Base-by-base conservation (phyloP, 2,113 vertebrate species). In the Eurypyga helias region DNA sequence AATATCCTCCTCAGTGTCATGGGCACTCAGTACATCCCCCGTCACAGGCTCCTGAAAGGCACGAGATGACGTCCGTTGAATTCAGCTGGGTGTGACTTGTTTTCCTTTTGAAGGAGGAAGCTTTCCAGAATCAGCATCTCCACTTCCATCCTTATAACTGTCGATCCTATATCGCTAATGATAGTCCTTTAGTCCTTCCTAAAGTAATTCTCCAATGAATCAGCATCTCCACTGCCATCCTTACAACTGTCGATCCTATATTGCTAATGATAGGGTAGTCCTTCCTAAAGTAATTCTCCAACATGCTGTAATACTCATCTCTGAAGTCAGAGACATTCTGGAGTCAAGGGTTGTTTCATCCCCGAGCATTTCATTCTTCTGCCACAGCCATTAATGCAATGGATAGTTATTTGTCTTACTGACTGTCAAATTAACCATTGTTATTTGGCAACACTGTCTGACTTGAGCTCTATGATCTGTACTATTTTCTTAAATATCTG, bases 301-400 rank as follows among this genome's bases (percentile, higher is more conserved):
- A 29, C 36, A 3, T 19, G 25, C 41, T 45, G 20, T 38, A 48
- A 41, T 48, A 4, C 18, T 75, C 26, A 9, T 43, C 57, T 84
- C 61, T 64, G 9, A n/a, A 89, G 24, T 66, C 72, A 72, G 79
- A 89, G 43, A 76, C 64, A 3, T 73, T 43, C 29, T 31, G n/a
- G 38, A 77, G 83, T 64, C 88, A 86, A 67, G 54, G 69, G 11
- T 51, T 70, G 29, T 87, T 94, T 88, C 61, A 29, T 81, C 18
- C 69, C 29, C 38, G 18, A 58, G 60, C 61, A 16, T 81, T 77
- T 83, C 43, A 18, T 82, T 73, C 38, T 81, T 60, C 83, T 90
- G 85, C 77, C 14, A 3, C 72, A 81, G 83, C 64, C 52, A 21
- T 88, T 66, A 70, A 21, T 83, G 49, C 31, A 49, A 29, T 2